Conservation (phyloP, 2,113 vertebrate genomes). For the Corynorhinus townsendii region DNA sequence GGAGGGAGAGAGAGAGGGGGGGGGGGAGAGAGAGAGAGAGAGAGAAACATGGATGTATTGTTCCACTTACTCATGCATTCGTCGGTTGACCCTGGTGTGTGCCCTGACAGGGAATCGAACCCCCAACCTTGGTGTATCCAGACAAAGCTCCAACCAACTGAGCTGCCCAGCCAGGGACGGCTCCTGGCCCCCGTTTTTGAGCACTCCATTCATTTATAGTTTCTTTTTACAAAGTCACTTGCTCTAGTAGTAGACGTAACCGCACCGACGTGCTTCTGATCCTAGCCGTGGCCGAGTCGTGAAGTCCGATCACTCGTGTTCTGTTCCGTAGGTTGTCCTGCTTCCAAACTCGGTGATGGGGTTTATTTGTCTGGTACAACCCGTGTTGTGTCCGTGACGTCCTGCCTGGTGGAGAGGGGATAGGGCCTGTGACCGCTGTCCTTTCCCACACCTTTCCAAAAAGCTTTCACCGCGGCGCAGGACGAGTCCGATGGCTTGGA, state of each 20-base stretch:
- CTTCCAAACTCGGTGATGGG: not conserved
- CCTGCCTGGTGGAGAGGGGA: not conserved
- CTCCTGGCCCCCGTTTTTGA: not conserved
- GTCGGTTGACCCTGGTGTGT: not conserved
- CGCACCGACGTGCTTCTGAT: not conserved
- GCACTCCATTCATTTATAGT: not conserved
- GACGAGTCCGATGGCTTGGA: not conserved
- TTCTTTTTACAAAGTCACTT: not conserved
- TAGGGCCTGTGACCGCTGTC: not conserved
- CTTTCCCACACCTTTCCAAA: not conserved
- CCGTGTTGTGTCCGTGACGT: not conserved
- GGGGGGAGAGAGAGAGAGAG: no score
- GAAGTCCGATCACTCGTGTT: not conserved
- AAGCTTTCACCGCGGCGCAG: not conserved
- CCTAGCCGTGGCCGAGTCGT: not conserved
- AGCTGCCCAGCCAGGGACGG: no score
- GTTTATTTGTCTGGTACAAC: not conserved
- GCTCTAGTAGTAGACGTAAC: not conserved
- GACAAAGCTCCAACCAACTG: not conserved
- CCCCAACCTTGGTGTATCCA: not conserved
- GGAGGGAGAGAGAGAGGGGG: no score
- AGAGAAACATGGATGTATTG: not conserved
- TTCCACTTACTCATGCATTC: not conserved
- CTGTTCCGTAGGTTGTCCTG: not conserved
- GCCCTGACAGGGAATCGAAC: not conserved